These are phyloP conservation scores for Palythoa caribaeorum DNA, from an alignment of 92 coral and sea anemone genomes.

Conservation along the genomic window DNA sequence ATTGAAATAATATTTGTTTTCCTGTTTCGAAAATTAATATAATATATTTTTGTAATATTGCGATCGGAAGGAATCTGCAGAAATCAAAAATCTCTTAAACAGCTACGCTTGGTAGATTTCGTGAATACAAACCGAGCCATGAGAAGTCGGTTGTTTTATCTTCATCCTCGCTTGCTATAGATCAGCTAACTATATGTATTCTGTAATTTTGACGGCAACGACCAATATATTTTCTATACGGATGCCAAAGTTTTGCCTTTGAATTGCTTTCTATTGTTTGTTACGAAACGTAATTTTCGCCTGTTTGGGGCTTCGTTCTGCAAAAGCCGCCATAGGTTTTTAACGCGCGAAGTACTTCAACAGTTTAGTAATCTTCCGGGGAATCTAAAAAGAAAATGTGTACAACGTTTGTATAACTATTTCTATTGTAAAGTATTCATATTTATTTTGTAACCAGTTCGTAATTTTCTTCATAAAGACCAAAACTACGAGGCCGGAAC, in stretches of 20 bases:
- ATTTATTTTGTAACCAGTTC: neutral
- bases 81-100: neutral
- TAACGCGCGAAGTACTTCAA: neutral
- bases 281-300: neutral
- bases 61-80: neutral
- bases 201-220: neutral
- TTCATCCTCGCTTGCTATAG: neutral
- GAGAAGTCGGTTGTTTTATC: neutral
- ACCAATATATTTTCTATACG: neutral
- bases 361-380: neutral
- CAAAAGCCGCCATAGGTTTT: neutral
- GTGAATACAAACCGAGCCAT: too few relatives aligned
- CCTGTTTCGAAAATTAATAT: neutral
- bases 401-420: neutral
- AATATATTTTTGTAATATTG: neutral
- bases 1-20: neutral
- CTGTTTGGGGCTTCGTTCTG: neutral
- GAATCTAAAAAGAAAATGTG: neutral
- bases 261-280: neutral
- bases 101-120: too few relatives aligned
- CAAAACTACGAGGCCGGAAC: neutral
- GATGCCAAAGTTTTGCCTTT: neutral
- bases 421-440: neutral
- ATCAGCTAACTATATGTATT: neutral
- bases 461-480: neutral